Evolutionary conservation across 2,797 vertebrate species (phyloP), one percentile per base, ranked within the genome.

Genomic region (Nothura maculosa): DNA sequence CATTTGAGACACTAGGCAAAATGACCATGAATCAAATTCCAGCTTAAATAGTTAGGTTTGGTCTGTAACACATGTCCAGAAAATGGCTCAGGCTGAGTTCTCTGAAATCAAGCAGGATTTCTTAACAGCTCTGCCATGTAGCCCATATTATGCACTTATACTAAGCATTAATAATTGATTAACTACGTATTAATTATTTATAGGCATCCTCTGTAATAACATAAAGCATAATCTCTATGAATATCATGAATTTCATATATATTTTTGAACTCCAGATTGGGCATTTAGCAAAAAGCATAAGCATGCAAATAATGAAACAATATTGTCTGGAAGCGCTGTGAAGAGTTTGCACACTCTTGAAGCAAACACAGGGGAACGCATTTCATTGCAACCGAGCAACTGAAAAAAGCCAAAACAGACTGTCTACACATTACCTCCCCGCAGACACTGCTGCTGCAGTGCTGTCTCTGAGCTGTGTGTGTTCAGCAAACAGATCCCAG

Each of bases 381-480:
- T 43, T 48, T 54, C 42, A 4, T 5, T 21, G 48, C 32, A 60
- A 9, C 2, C 8, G 40, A 22, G 1, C 0, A 8, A 24, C 6
- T n/a, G 30, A 34, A 40, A 18, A 58, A 24, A 1, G 0, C 17
- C 25, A 24, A 60, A 34, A 38, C 15, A 45, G 18, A 5, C 27
- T 16, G 22, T 42, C 50, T 48, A 18, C 2, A 0, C 14, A 5
- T 34, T 47, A 24, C 28, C 1, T 2, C 28, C 15, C 28, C 15
- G 40, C n/a, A 2, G 1, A 1, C 0, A 2, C 24, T 30, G 34
- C 24, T 66, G 38, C 38, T 6, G 27, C 43, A 12, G 61, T 12
- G 24, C 13, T 21, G 30, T n/a, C 61, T 25, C 70, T 20, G 43
- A 10, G 22, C 57, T 1, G 1, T 7, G 45, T 3, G 0, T 0